Evolutionary conservation across 1,140 invertebrate genomes (phyloP).

Genomic region (Leptinotarsa lineolata): DNA sequence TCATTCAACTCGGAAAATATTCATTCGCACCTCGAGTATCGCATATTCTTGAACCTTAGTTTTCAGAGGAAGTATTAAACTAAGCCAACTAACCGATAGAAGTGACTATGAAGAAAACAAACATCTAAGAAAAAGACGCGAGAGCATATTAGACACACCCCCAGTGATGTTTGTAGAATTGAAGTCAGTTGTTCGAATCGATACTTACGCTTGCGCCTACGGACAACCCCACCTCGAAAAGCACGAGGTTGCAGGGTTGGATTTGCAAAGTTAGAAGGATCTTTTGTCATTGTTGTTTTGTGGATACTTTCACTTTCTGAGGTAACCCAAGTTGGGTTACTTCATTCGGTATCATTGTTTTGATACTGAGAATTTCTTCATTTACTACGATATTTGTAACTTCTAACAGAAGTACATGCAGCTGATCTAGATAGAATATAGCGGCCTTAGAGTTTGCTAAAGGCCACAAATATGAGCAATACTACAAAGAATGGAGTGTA

Average conservation of each 20-base stretch:
- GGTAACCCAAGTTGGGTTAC: too few relatives aligned
- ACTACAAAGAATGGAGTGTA: too few relatives aligned
- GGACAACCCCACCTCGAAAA: slow-evolving; percentile 47
- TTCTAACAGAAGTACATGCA: too few relatives aligned
- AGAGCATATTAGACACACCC: slow-evolving; percentile 36
- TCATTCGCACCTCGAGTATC: not conserved
- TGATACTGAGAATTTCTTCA: too few relatives aligned
- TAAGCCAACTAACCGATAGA: not conserved
- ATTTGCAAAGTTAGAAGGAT: not conserved
- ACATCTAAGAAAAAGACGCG: slow-evolving; percentile 22
- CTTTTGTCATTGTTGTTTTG: not conserved
- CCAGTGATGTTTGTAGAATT: slow-evolving; percentile 8
- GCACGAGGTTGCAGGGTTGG: not conserved
- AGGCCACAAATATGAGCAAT: too few relatives aligned
- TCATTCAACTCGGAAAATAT: too few relatives aligned
- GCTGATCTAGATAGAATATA: too few relatives aligned
- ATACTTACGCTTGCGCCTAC: slow-evolving; percentile 49
- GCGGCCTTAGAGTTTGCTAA: too few relatives aligned
- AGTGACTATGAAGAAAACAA: slow-evolving; percentile 14
- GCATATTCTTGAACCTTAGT: not conserved
- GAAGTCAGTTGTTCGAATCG: slow-evolving; percentile 49
- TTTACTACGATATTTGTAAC: too few relatives aligned
- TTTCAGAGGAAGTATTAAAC: not conserved
- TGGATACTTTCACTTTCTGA: too few relatives aligned
- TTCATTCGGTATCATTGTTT: too few relatives aligned